These are phyloP conservation scores for Labeo catla DNA, from an alignment of 2,113 vertebrate species.

Conservation along the genomic window DNA sequence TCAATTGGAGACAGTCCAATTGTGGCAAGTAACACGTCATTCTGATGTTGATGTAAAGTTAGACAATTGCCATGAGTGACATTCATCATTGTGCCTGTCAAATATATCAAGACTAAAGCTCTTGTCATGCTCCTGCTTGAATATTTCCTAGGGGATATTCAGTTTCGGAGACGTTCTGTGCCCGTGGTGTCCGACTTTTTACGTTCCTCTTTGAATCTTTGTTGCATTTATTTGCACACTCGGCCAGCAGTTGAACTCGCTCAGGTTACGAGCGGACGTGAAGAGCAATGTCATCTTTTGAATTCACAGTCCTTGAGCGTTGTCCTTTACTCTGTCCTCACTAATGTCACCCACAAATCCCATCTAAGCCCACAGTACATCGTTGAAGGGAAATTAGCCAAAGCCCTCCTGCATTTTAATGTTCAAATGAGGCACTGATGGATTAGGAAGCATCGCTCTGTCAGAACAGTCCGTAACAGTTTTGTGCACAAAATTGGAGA, in stretches of 20 bases:
- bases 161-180: background rate
- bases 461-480: slow-evolving; percentile 32
- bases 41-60: background rate
- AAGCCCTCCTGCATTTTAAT: slow-evolving; percentile 28
- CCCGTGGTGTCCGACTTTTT: background rate
- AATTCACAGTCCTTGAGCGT: background rate
- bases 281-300: background rate
- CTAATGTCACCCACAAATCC: slow-evolving; percentile 21
- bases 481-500: slow-evolving; percentile 15
- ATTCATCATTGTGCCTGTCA: background rate
- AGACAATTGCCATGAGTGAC: background rate
- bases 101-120: background rate
- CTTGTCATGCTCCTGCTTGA: background rate
- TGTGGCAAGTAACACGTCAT: background rate
- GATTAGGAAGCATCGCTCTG: slow-evolving; percentile 21
- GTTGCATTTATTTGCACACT: slow-evolving; percentile 8
- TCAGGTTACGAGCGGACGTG: background rate
- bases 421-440: slow-evolving; percentile 40
- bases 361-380: slow-evolving; percentile 37
- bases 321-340: slow-evolving; percentile 9
- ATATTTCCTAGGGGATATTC: background rate
- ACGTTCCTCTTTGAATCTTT: background rate
- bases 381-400: background rate
- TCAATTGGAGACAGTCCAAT: background rate
- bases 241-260: background rate